Evolutionary conservation across 2,888 invertebrate genomes (phyloP).

Genomic region (Acanthosepion esculentum): DNA sequence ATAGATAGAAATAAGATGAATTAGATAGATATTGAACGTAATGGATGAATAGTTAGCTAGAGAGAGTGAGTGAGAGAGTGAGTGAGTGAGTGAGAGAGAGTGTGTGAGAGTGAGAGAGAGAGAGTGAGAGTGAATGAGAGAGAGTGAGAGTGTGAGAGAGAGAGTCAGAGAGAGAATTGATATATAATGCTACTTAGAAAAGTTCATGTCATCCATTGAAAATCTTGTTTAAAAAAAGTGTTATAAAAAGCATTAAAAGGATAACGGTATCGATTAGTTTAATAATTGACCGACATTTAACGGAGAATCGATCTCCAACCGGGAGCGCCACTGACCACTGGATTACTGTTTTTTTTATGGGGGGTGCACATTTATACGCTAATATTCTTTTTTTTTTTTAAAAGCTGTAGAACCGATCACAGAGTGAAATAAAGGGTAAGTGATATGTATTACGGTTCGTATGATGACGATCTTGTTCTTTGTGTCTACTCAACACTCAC

Average conservation of each 20-base stretch:
- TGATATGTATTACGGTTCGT: not conserved
- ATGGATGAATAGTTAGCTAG: not conserved
- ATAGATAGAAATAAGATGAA: too few relatives aligned
- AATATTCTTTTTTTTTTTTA: not conserved
- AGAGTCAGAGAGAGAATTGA: not conserved
- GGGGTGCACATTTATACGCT: not conserved
- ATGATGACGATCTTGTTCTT: not conserved
- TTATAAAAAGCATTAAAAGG: not conserved
- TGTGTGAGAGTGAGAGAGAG: not conserved
- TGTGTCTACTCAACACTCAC: not conserved
- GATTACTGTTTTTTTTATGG: not conserved
- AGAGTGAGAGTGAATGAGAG: not conserved
- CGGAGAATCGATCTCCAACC: not conserved
- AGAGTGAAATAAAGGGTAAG: not conserved
- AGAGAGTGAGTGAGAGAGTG: not conserved
- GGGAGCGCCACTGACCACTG: not conserved
- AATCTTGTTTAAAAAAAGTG: not conserved
- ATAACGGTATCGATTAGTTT: not conserved
- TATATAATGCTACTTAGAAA: not conserved
- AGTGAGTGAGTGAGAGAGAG: not conserved
- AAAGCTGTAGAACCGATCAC: not conserved
- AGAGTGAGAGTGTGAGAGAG: not conserved
- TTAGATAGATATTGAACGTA: not conserved
- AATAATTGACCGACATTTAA: slow-evolving; percentile 33
- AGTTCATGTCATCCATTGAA: not conserved